Conservation (phyloP, 2,113 vertebrate species). For the Leucopternis melanops region DNA sequence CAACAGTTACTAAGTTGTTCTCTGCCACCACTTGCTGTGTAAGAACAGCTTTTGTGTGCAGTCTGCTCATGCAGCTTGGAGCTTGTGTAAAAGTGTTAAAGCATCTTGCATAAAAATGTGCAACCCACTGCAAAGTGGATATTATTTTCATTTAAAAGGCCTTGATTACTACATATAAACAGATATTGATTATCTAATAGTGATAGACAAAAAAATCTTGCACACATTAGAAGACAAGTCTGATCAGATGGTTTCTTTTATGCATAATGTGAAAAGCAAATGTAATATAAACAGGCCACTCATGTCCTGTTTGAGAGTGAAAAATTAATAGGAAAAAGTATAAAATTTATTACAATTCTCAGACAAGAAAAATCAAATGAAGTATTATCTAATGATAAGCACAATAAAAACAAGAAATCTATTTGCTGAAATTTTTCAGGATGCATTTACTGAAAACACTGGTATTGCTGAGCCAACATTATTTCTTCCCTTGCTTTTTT, state of each 20-base stretch:
- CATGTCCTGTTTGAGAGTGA: neutral
- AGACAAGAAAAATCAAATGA: neutral
- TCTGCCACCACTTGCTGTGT: no score
- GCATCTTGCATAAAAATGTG: neutral
- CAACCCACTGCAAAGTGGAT: neutral
- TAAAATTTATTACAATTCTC: neutral
- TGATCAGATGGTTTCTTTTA: neutral
- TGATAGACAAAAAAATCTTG: neutral
- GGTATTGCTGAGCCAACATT: neutral
- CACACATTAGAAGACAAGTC: neutral
- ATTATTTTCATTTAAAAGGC: neutral
- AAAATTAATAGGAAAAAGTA: neutral
- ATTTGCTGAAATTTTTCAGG: neutral
- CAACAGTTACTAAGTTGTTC: neutral
- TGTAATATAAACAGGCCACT: accelerated
- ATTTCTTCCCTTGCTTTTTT: neutral
- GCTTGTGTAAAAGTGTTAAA: no score
- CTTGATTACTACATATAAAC: neutral
- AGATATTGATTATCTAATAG: neutral
- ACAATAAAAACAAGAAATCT: neutral
- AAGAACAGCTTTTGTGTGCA: no score
- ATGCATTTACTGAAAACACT: neutral
- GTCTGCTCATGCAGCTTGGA: no score
- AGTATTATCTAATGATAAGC: neutral
- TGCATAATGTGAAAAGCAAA: neutral